These are phyloP conservation scores for Halocynthia roretzi DNA, from an alignment of 23 tunicate species.

Conservation along the genomic window DNA sequence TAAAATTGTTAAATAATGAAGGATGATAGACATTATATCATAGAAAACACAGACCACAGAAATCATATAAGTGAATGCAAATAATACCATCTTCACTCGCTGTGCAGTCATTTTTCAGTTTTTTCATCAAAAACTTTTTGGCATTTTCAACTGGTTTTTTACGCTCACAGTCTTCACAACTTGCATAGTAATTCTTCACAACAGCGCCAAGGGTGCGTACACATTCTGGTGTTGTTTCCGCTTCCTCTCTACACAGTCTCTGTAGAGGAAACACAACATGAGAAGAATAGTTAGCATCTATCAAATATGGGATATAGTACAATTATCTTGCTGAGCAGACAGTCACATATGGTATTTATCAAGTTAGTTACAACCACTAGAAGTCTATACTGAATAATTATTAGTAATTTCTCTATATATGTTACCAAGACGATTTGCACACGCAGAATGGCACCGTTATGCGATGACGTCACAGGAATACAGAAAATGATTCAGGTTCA, in stretches of 20 bases:
- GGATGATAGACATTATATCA: background rate
- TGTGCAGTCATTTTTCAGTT: conserved; percentile 15
- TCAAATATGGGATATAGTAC: too few relatives aligned
- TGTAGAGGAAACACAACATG: background rate
- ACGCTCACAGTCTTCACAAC: conserved; percentile 6
- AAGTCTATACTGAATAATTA: too few relatives aligned
- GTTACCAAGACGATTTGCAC: too few relatives aligned
- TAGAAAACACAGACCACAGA: background rate
- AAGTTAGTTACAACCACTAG: too few relatives aligned
- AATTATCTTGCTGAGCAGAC: too few relatives aligned
- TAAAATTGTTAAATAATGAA: background rate
- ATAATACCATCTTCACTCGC: background rate
- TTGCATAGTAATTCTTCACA: conserved; percentile 2
- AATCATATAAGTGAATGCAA: background rate
- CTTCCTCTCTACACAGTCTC: conserved; percentile 17
- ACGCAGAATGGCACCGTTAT: too few relatives aligned
- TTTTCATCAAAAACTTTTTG: background rate
- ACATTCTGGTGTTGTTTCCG: conserved; percentile 1
- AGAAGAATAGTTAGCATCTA: background rate
- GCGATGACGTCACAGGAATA: too few relatives aligned
- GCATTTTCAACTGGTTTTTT: conserved; percentile 13
- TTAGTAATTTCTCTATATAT: too few relatives aligned
- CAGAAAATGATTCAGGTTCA: too few relatives aligned
- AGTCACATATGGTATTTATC: too few relatives aligned
- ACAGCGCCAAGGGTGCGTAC: conserved; percentile 16